Evolutionary conservation across 2,113 vertebrate species (phyloP).

Genomic region (Poeciliopsis prolifica): DNA sequence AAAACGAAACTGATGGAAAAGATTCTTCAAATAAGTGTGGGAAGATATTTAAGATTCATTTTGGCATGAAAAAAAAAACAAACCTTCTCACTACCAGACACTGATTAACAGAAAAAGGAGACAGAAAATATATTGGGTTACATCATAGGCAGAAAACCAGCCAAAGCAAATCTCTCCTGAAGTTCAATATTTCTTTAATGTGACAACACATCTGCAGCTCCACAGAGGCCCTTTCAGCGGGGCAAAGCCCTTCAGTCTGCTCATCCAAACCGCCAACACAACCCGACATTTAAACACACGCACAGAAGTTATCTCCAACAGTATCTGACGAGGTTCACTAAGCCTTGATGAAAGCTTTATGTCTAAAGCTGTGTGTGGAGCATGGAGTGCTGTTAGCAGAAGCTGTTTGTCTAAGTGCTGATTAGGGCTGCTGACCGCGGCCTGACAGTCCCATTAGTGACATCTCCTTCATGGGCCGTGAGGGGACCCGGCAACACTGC

Average conservation of each 20-base stretch:
- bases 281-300: conserved; percentile 15
- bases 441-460: conserved; percentile 63
- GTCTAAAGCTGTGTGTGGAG: conserved; percentile 32
- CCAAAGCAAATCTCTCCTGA: conserved; percentile 40
- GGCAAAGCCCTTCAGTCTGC: conserved; percentile 27
- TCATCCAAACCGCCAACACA: conserved; percentile 23
- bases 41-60: conserved; percentile 17
- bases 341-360: conserved; percentile 41
- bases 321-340: conserved; percentile 24
- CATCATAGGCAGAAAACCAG: conserved; percentile 27
- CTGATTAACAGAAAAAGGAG: conserved; percentile 42
- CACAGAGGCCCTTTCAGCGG: not conserved
- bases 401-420: conserved; percentile 56
- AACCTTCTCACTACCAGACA: conserved; percentile 6
- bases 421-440: conserved; percentile 50
- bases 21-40: conserved; percentile 21
- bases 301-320: conserved; percentile 5
- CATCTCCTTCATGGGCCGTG: conserved; percentile 41
- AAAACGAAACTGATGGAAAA: conserved; percentile 6
- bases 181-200: conserved; percentile 41
- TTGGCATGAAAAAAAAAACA: conserved; percentile 4
- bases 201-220: conserved; percentile 13
- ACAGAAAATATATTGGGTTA: conserved; percentile 41
- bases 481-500: conserved; percentile 23
- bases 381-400: conserved; percentile 10